Conservation (phyloP, 1,140 invertebrate species). For the Bilobella aurantiaca region DNA sequence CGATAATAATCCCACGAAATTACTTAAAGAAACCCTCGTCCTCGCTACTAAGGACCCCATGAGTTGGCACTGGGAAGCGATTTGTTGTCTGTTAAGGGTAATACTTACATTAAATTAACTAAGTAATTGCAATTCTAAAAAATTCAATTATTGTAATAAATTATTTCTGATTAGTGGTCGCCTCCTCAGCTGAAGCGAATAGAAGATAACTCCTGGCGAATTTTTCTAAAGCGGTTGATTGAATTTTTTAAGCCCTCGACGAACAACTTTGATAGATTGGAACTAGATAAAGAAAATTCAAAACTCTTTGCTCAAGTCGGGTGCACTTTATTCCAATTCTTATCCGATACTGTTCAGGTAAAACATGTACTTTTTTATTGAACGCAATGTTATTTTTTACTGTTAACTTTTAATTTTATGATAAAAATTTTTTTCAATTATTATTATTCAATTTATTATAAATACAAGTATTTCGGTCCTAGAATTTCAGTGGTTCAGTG, state of each 20-base stretch:
- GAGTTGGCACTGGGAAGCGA: slow-evolving; percentile 75
- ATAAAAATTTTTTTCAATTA: background rate
- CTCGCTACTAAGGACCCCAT: slow-evolving; percentile 57
- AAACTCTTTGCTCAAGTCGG: slow-evolving; percentile 59
- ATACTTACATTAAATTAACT: background rate
- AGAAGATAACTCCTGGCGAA: slow-evolving; percentile 61
- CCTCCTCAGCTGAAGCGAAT: slow-evolving; percentile 47
- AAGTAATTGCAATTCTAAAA: background rate
- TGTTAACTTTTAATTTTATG: background rate
- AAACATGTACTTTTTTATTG: slow-evolving; percentile 35
- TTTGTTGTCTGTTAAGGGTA: slow-evolving; percentile 66
- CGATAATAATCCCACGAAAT: slow-evolving; percentile 48
- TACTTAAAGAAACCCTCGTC: slow-evolving; percentile 62
- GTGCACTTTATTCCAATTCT: slow-evolving; percentile 64
- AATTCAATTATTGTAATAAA: slow-evolving; percentile 16
- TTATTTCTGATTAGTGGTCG: slow-evolving; percentile 41
- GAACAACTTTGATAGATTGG: slow-evolving; percentile 57
- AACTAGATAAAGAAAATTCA: slow-evolving; percentile 51
- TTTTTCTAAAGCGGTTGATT: slow-evolving; percentile 70
- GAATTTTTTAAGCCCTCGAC: slow-evolving; percentile 81
- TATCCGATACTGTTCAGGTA: slow-evolving; percentile 51
- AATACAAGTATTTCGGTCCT: no score
- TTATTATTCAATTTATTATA: no score
- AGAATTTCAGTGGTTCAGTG: slow-evolving; percentile 43
- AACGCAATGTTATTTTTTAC: background rate